Base-by-base conservation (phyloP, 2,888 invertebrate genomes). In the Drosophila greeni region DNA sequence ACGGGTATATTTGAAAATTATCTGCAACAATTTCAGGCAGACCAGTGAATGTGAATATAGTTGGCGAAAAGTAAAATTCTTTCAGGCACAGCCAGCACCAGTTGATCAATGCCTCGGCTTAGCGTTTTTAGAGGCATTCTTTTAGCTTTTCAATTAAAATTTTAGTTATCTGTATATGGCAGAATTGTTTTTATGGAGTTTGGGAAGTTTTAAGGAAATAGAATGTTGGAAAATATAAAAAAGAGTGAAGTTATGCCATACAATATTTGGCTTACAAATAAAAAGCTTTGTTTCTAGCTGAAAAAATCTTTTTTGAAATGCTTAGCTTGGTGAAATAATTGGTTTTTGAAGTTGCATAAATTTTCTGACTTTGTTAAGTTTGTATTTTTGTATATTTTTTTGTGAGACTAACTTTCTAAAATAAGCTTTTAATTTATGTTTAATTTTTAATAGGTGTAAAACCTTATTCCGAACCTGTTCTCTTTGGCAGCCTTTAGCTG, bases 1-100 rank as follows among this genome's bases (percentile, higher is more conserved):
- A n/a, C n/a, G n/a, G n/a, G n/a, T n/a, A 51, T 43, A 37, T 43
- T 43, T 51, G 51, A 37, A 45, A 67, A 56, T 66, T 45, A 45
- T 51, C 37, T 45, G 39, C 58, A 33, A 39, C 37, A 29, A 34
- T 55, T 66, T 45, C 5, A 12, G 23, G 7, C 24, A 7, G 26
- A 9, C 12, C 23, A 39, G 23, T 23, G 26, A 52, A n/a, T 40
- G 23, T 29, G 11, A 43, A 33, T 23, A 49, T 42, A 49, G 42
- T 31, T 43, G 42, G 20, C 12, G 12, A 37, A 51, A 42, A 24
- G 20, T 36, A n/a, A n/a, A 59, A 59, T 31, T 58, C 36, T 37
- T 45, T 37, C 9, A 2, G 1, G 3, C 5, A 6, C 7, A 16
- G 26, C 26, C 52, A 29, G 6, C 7, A 14, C 14, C 26, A 5